Base-by-base conservation (phyloP, 2,797 vertebrate species). In the Champsocephalus gunnari region DNA sequence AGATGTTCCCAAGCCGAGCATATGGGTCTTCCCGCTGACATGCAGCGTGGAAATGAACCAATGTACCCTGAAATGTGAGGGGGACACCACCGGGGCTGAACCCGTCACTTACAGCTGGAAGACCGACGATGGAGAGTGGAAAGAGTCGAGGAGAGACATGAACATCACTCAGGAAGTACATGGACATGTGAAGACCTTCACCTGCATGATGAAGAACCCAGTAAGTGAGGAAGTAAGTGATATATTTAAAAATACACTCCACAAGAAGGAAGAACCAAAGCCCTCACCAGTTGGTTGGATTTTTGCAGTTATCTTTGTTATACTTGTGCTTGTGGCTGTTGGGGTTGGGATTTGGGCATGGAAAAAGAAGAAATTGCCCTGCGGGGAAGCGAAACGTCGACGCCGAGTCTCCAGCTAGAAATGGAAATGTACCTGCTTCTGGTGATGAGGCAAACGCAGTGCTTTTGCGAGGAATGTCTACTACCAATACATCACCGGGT, bases 11-110 rank as follows among this genome's bases (percentile, higher is more conserved):
- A 0, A 3, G 2, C 70, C 73, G 0, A 0, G 0, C 0, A 3
- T 87, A 0, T 0, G 0, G 1, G 0, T 16, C 0, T 8, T 0
- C 2, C 21, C 82, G 0, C 0, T 55, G 24, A 0, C 0, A 0
- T 86, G 72, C 28, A 0, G 0, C 0, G 0, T 0, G 0, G 0
- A 0, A 0, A 0, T 0, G 0, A 2, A 2, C 0, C 0, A 0
- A 0, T 89, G 87, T 7, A 21, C 0, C 0, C 9, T 80, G 9
- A 0, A 0, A 2, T 91, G 89, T n/a, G 1, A 3, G 0, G 59
- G 0, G 3, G 0, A 11, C 2, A 5, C 1, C 0, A 0, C 0
- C 0, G 9, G 1, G 0, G 5, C 10, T 0, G 67, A 0, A 10
- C 70, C 66, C 1, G 13, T 86, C 19, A 28, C 7, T 5, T 88